Conservation (phyloP, 2,113 vertebrate genomes). For the Tylochromis polylepis region DNA sequence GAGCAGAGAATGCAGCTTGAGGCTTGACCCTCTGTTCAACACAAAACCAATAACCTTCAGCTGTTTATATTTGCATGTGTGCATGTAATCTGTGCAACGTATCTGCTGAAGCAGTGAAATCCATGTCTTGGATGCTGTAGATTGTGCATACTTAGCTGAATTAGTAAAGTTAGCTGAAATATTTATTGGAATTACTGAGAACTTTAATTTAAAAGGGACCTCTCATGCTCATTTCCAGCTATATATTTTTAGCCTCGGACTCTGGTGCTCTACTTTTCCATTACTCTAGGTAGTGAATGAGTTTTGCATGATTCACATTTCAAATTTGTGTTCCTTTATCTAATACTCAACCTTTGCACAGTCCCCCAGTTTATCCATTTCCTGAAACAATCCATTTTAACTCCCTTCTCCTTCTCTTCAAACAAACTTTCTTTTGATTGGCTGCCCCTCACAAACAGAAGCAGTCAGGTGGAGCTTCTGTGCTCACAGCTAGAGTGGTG, state of each 20-base stretch:
- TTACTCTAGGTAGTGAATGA: background rate
- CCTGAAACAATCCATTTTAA: background rate
- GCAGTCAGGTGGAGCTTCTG: background rate
- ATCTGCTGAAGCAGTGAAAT: background rate
- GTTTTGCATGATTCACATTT: background rate
- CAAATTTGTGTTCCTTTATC: background rate
- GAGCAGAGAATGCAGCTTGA: slow-evolving; percentile 72
- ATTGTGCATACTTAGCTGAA: background rate
- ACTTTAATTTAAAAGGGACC: background rate
- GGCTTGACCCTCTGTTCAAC: slow-evolving; percentile 70
- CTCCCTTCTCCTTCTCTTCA: background rate
- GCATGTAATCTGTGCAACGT: background rate
- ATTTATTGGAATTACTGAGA: background rate
- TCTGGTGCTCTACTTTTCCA: background rate
- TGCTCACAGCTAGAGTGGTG: background rate
- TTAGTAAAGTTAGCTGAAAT: background rate
- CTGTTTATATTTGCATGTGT: background rate
- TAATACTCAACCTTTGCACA: background rate
- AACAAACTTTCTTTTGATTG: background rate
- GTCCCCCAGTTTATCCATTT: background rate
- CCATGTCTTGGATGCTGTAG: background rate
- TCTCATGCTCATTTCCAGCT: background rate
- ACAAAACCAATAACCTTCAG: slow-evolving; percentile 30
- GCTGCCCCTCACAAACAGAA: background rate
- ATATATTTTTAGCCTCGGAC: background rate